phyloP scores from a whole-genome alignment of 2,888 invertebrate genomes.

The Cosmia pyralina region DNA sequence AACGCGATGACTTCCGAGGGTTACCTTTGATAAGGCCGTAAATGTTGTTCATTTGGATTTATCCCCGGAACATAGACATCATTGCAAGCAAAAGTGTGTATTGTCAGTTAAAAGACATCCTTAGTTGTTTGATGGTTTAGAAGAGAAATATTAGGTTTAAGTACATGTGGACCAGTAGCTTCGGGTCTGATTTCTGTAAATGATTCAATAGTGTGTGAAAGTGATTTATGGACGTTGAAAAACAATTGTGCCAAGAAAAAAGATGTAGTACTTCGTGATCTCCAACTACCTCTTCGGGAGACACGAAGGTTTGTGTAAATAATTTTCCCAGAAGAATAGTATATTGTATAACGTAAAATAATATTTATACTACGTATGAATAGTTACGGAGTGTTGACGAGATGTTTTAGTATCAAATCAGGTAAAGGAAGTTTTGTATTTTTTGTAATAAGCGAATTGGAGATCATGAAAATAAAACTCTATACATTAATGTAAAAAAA shows the following conservation, averaged over 20 bases:
- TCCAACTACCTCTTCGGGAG: slow-evolving; percentile 48
- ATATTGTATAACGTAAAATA: slow-evolving; percentile 47
- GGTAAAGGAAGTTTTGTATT: slow-evolving; percentile 72
- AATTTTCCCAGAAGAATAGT: slow-evolving; percentile 53
- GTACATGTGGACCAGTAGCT: slow-evolving; percentile 82
- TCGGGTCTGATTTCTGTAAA: slow-evolving; percentile 77
- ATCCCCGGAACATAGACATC: slow-evolving; percentile 76
- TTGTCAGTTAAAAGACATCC: slow-evolving; percentile 71
- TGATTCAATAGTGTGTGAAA: slow-evolving; percentile 64
- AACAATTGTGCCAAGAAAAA: slow-evolving; percentile 61
- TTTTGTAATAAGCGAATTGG: slow-evolving; percentile 74
- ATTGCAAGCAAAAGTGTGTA: slow-evolving; percentile 75
- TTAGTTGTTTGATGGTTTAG: slow-evolving; percentile 72
- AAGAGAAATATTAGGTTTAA: slow-evolving; percentile 71
- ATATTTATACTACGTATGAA: slow-evolving; percentile 60
- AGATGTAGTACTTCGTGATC: slow-evolving; percentile 54
- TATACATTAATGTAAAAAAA: slow-evolving; percentile 34
- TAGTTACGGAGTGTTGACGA: slow-evolving; percentile 47
- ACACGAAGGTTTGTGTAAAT: slow-evolving; percentile 57
- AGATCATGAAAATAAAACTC: slow-evolving; percentile 45
- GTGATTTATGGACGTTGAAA: slow-evolving; percentile 50
- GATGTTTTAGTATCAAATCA: slow-evolving; percentile 58
- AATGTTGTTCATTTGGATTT: slow-evolving; percentile 84
- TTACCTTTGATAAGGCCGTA: slow-evolving; percentile 85
- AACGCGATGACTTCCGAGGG: slow-evolving; percentile 88